Percentiles rank a stretch among this genome's conserved stretches.
phyloP scores from a whole-genome alignment of 1,140 invertebrate species.

The Stegodyphus mimosarum region DNA sequence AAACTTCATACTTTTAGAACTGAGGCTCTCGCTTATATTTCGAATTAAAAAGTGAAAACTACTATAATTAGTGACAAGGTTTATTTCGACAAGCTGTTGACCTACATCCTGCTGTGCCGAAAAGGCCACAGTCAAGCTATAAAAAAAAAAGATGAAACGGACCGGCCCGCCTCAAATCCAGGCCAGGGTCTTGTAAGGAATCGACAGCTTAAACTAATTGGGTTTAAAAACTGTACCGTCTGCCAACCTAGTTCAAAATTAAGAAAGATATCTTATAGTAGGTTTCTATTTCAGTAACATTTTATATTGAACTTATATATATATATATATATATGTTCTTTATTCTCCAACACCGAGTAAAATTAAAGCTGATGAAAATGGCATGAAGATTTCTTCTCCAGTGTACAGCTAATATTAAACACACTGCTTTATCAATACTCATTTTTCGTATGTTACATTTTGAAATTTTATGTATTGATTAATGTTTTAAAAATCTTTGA shows the following conservation, averaged over 20 bases:
- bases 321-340: not conserved
- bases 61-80: not conserved
- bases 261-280: not conserved
- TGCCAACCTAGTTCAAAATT: conserved; percentile 6
- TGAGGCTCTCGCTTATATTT: not conserved
- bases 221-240: conserved; percentile 9
- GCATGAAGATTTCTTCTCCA: not conserved
- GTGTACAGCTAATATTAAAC: not conserved
- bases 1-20: too few species aligned
- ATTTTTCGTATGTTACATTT: too few species aligned
- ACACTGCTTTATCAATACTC: not conserved
- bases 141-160: conserved; percentile 25
- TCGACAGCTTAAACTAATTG: conserved; percentile 45
- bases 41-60: not conserved
- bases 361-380: not conserved
- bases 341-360: not conserved
- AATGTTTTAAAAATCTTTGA: too few species aligned
- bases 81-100: not conserved
- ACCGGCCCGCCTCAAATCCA: conserved; percentile 29
- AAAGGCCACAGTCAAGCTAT: too few species aligned
- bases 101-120: not conserved
- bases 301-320: not conserved
- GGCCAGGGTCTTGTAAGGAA: conserved; percentile 46
- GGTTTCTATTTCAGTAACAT: not conserved
- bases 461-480: too few species aligned